phyloP scores from a whole-genome alignment of 1,140 invertebrate species.

The Eulimnadia texana region DNA sequence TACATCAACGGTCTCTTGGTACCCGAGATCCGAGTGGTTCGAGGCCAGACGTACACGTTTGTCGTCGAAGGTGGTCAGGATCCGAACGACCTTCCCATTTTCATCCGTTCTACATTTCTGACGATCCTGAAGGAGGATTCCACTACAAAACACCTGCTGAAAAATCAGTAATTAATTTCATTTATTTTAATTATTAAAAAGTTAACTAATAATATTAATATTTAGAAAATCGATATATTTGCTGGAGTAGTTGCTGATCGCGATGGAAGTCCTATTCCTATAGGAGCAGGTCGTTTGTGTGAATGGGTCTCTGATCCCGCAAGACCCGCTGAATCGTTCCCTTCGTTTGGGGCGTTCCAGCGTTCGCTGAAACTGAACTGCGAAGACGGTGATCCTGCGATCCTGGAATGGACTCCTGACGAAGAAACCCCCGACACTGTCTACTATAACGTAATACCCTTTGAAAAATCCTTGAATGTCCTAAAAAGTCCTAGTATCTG shows the following conservation, averaged over 20 bases:
- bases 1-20: constrained; percentile 89
- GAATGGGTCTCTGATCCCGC: constrained; percentile 65
- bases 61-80: constrained; percentile 75
- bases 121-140: constrained; percentile 80
- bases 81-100: constrained; percentile 58
- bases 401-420: constrained; percentile 77
- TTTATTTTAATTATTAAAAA: constrained; percentile 3
- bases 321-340: constrained; percentile 47
- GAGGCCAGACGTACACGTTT: constrained; percentile 72
- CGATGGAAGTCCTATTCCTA: constrained; percentile 47
- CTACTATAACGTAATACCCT: constrained; percentile 61
- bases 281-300: constrained; percentile 62
- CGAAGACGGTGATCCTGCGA: constrained; percentile 63
- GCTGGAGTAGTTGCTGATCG: constrained; percentile 56
- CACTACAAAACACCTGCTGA: constrained; percentile 69
- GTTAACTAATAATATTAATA: not conserved
- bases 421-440: constrained; percentile 73
- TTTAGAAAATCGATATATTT: constrained; percentile 61
- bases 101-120: constrained; percentile 91
- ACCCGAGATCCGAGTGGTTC: constrained; percentile 78
- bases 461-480: not conserved
- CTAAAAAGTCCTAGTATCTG: too few relatives aligned
- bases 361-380: constrained; percentile 63
- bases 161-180: constrained; percentile 42
- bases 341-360: constrained; percentile 77